These are phyloP conservation scores for Helicoverpa assulta DNA, from an alignment of 2,888 invertebrate species.

Conservation along the genomic window DNA sequence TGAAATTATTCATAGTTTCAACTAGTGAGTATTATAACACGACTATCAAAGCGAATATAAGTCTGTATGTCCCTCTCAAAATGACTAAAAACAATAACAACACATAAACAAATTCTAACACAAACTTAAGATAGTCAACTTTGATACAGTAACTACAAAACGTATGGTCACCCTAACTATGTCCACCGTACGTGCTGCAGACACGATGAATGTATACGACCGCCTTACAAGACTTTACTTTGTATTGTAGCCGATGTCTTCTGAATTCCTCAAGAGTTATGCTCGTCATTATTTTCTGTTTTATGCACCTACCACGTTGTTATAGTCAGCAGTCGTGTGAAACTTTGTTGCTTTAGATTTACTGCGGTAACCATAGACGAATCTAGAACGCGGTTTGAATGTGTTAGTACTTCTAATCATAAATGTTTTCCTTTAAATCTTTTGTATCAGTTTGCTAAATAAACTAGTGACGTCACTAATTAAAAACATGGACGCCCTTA, in stretches of 20 bases:
- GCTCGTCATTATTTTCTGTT: slow-evolving; percentile 62
- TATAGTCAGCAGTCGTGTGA: slow-evolving; percentile 59
- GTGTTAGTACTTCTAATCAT: slow-evolving; percentile 6
- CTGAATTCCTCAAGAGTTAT: slow-evolving; percentile 56
- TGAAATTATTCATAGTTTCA: not conserved
- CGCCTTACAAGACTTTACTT: slow-evolving; percentile 74
- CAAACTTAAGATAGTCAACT: not conserved
- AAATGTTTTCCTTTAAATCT: slow-evolving; percentile 8
- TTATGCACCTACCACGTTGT: slow-evolving; percentile 47
- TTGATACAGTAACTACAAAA: slow-evolving; percentile 13
- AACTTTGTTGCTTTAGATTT: slow-evolving; percentile 61
- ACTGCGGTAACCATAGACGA: slow-evolving; percentile 29
- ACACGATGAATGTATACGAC: slow-evolving; percentile 82
- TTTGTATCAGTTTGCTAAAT: not conserved
- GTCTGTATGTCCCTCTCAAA: not conserved
- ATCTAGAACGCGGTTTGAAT: slow-evolving; percentile 48
- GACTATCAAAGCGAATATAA: not conserved
- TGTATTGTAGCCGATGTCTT: slow-evolving; percentile 64
- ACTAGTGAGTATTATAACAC: not conserved
- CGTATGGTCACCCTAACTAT: slow-evolving; percentile 52
- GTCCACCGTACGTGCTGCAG: slow-evolving; percentile 59
- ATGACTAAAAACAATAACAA: not conserved
- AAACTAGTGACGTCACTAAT: not conserved
- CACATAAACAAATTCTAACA: not conserved
- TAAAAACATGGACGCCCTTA: not conserved